phyloP scores from a whole-genome alignment of 1,140 invertebrate genomes.

The Drosophila simulans region DNA sequence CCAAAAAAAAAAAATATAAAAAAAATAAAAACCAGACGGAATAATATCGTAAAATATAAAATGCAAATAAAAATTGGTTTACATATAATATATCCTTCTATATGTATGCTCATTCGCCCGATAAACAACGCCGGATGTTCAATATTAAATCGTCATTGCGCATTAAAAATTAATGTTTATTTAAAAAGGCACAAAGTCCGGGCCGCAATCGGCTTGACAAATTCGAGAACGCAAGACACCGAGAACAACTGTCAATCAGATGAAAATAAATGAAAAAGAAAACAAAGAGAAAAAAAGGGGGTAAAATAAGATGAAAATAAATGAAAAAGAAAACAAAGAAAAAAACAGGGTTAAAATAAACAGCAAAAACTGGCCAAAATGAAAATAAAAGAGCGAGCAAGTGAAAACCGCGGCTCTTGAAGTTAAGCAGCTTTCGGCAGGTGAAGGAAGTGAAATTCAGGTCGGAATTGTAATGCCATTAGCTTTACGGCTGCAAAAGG shows the following conservation, averaged over 20 bases:
- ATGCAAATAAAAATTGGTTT: conserved; percentile 39
- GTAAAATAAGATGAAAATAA: conserved; percentile 51
- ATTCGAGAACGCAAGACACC: conserved; percentile 9
- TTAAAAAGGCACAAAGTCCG: conserved; percentile 62
- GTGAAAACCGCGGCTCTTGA: conserved; percentile 41
- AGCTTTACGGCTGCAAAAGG: conserved; percentile 37
- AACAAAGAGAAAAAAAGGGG: conserved; percentile 31
- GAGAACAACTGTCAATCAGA: conserved; percentile 49
- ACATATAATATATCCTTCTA: conserved; percentile 30
- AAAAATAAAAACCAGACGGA: conserved; percentile 8
- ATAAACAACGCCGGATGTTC: conserved; percentile 54
- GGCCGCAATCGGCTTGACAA: conserved; percentile 56
- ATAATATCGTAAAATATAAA: conserved; percentile 45
- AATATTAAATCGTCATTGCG: conserved; percentile 53
- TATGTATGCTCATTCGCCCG: conserved; percentile 12
- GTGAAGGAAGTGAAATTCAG: conserved; percentile 42
- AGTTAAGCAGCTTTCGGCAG: conserved; percentile 69
- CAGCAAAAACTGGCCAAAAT: conserved; percentile 8
- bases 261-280: conserved; percentile 44
- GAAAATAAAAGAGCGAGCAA: conserved; percentile 18
- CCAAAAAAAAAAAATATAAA: conserved; percentile 24
- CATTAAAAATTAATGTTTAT: conserved; percentile 74
- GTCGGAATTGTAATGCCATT: conserved; percentile 43
- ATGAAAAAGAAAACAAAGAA: conserved; percentile 32
- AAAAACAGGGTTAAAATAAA: conserved; percentile 30